Evolutionary conservation across 2,888 invertebrate genomes (phyloP), one percentile per base, ranked within the genome.

Genomic region (Agrenia bidenticulata): DNA sequence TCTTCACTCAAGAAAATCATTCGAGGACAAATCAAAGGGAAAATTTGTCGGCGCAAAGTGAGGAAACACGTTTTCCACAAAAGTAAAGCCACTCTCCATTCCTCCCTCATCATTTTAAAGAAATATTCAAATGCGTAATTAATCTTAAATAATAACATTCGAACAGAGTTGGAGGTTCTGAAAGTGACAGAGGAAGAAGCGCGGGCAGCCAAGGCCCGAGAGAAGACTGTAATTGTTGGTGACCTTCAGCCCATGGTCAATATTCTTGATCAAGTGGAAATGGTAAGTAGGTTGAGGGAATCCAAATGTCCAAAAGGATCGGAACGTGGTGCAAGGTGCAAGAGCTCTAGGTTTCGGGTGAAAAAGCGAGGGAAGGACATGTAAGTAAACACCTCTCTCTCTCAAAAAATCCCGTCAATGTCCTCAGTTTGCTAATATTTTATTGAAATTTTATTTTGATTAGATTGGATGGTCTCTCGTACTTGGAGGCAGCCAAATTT

Each of bases 191-290:
- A 62, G 42, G 63, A 60, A 9, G 68, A 68, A 13, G 5, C 57
- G 1, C 1, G 19, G 13, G 65, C 62, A 57, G 61, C 63, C 13
- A 61, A 60, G 17, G 56, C 58, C 21, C 58, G 70, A 41, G 53
- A 70, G 27, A 64, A 67, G 65, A 67, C 70, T 51, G 70, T 67
- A 15, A 70, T 70, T 54, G 65, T 70, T n/a, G 67, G 67, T 26
- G 70, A 70, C 57, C 57, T 70, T 62, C 54, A 67, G 17, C 64
- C 62, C 1, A 56, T 70, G 56, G 50, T 63, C 2, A 32, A 59
- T 13, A 42, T 64, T 17, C 59, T 70, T 19, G 66, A 67, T 5
- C 17, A 11, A 17, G 15, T 53, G 37, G n/a, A 55, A 26, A n/a
- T 7, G 15, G 27, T 5, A n/a, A n/a, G n/a, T n/a, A n/a, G n/a